A percentile compares a stretch with the other conserved stretches of the same genome.
Evolutionary conservation across 2,113 vertebrate genomes (phyloP).

Genomic region (Indicator indicator): DNA sequence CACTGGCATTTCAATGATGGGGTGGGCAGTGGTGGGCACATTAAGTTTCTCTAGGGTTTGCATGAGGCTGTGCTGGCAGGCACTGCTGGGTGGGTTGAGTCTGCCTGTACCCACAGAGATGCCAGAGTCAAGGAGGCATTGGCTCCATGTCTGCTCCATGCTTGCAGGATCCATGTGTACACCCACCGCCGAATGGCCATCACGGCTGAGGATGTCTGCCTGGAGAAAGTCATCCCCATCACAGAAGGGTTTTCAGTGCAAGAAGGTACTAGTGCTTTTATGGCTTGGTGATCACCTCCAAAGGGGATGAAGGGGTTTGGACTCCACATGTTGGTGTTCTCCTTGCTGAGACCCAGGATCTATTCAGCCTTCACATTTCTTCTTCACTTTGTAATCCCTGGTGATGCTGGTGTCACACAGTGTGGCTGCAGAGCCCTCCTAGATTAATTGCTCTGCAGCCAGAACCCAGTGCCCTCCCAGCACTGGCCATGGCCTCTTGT

Average conservation of each 20-base stretch:
- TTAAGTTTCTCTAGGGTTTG: not conserved
- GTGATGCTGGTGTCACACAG: rapidly evolving
- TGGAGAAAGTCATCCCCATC: conserved; percentile 87
- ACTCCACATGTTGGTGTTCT: not conserved
- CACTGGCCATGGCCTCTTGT: not conserved
- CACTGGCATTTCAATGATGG: rapidly evolving
- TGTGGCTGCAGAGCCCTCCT: not conserved
- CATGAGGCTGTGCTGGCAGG: rapidly evolving
- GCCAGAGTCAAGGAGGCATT: not conserved
- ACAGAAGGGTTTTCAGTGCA: conserved; percentile 83
- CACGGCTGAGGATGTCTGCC: conserved; percentile 86
- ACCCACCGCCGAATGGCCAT: conserved; percentile 93
- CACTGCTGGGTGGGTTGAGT: not conserved
- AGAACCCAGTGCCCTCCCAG: not conserved
- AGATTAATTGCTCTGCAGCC: not conserved
- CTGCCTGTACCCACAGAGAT: rapidly evolving
- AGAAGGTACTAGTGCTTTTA: conserved; percentile 79
- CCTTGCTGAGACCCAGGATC: not conserved
- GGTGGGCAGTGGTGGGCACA: rapidly evolving
- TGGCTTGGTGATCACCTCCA: not conserved
- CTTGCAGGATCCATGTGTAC: conserved; percentile 86
- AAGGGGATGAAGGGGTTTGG: not conserved
- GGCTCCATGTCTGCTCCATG: not conserved
- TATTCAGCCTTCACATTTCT: not conserved
- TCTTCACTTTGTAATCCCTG: not conserved